phyloP scores from a whole-genome alignment of 2,888 invertebrate species.

The Patella depressa region DNA sequence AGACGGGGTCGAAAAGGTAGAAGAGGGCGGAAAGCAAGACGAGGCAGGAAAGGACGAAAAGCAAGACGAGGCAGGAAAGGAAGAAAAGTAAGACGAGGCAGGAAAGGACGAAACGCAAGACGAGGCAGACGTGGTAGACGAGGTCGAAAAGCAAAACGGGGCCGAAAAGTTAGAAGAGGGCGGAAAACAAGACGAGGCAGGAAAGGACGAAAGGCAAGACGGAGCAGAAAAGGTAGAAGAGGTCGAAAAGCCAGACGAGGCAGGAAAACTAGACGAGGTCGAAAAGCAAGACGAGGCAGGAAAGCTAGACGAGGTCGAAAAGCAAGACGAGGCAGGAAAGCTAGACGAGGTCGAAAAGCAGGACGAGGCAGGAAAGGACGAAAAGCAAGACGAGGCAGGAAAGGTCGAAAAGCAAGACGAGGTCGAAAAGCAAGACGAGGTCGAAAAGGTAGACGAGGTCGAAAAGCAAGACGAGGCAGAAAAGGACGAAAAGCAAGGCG shows the following conservation, averaged over 20 bases:
- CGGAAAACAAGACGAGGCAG: not conserved
- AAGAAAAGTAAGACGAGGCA: not conserved
- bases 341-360: not conserved
- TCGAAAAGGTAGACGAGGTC: not conserved
- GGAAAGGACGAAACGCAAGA: not conserved
- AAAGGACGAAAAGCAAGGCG: not conserved
- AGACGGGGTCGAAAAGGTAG: not conserved
- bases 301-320: not conserved
- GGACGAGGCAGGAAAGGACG: not conserved
- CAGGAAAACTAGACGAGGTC: not conserved
- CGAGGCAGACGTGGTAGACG: too few relatives aligned
- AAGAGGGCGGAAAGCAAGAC: not conserved
- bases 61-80: not conserved
- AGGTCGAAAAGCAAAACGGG: not conserved
- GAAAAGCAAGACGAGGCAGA: not conserved
- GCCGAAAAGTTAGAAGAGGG: not conserved
- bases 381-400: not conserved
- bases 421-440: not conserved
- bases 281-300: not conserved
- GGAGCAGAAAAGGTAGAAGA: not conserved
- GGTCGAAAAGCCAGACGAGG: not conserved
- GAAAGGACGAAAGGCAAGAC: not conserved
- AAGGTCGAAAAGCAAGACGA: not conserved
- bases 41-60: not conserved
- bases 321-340: not conserved